Evolutionary conservation across 2,113 vertebrate species (phyloP).

Genomic region (Morone chrysops): DNA sequence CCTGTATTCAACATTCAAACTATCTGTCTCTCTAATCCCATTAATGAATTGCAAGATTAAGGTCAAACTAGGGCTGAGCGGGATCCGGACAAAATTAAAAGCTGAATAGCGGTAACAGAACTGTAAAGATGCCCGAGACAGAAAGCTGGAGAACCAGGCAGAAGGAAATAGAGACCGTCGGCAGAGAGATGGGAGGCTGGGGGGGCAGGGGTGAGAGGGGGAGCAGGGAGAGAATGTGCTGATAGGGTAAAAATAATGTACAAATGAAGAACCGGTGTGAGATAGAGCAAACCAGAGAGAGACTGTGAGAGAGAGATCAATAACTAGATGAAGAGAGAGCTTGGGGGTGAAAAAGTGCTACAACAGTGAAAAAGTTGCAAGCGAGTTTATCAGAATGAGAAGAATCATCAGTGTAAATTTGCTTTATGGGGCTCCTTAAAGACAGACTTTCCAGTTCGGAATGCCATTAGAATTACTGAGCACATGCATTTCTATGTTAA

Average conservation of each 20-base stretch:
- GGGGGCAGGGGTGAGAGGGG: background rate
- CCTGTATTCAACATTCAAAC: conserved; percentile 30
- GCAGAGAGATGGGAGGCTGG: conserved; percentile 15
- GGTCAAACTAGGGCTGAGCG: background rate
- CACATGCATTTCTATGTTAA: too few species aligned
- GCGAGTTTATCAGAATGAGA: conserved; percentile 8
- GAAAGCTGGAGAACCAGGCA: background rate
- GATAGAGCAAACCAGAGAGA: background rate
- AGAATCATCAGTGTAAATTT: too few species aligned
- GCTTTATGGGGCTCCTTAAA: background rate
- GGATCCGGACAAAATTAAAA: conserved; percentile 4
- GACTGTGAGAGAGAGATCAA: conserved; percentile 25
- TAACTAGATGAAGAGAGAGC: conserved; percentile 21
- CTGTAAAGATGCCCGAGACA: background rate
- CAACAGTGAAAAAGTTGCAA: conserved; percentile 5
- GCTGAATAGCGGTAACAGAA: background rate
- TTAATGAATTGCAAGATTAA: conserved; percentile 55
- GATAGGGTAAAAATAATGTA: conserved; percentile 16
- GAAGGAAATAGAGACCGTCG: background rate
- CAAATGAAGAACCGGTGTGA: conserved; percentile 10
- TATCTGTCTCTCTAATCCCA: conserved; percentile 31
- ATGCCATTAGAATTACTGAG: too few species aligned
- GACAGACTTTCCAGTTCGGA: too few species aligned
- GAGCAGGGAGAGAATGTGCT: conserved; percentile 27
- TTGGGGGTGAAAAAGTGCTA: background rate